phyloP scores from a whole-genome alignment of 2,113 vertebrate species.

The Neolamprologus ventralis region DNA sequence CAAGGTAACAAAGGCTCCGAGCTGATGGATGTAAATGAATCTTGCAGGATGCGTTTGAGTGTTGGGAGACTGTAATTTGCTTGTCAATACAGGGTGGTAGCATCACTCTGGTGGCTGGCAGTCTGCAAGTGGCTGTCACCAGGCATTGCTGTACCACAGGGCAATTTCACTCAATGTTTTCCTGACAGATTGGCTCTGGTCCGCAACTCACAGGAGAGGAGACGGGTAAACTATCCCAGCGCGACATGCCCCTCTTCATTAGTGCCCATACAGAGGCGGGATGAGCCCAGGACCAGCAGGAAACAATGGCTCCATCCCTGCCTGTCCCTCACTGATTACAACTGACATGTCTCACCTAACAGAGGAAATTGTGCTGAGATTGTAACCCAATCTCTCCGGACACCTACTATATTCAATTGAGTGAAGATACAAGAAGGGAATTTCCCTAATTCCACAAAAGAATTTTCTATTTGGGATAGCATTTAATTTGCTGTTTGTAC shows the following conservation, averaged over 20 bases:
- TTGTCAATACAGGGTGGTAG: constrained; percentile 84
- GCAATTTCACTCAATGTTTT: constrained; percentile 94
- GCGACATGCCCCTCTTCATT: constrained; percentile 96
- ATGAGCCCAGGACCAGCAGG: constrained; percentile 62
- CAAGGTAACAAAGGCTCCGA: constrained; percentile 71
- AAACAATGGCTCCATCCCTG: constrained; percentile 71
- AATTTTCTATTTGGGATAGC: constrained; percentile 50
- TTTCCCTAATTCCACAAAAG: constrained; percentile 73
- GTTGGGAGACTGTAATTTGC: constrained; percentile 87
- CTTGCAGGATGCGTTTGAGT: constrained; percentile 77
- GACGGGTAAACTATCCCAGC: constrained; percentile 85
- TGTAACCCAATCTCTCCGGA: constrained; percentile 44
- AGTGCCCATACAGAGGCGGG: constrained; percentile 80
- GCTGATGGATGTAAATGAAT: constrained; percentile 87
- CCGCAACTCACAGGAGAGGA: constrained; percentile 87
- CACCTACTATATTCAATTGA: constrained; percentile 54
- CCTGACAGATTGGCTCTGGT: constrained; percentile 96
- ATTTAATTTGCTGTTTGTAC: constrained; percentile 54
- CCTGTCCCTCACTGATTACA: constrained; percentile 69
- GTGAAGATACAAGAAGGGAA: constrained; percentile 42
- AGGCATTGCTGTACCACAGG: constrained; percentile 80
- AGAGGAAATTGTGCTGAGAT: constrained; percentile 72
- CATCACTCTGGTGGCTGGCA: constrained; percentile 71
- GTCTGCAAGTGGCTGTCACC: constrained; percentile 86
- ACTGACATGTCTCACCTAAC: constrained; percentile 72